Evolutionary conservation across 2,797 vertebrate genomes (phyloP).

Genomic region (Cercopithecus hamlyni): DNA sequence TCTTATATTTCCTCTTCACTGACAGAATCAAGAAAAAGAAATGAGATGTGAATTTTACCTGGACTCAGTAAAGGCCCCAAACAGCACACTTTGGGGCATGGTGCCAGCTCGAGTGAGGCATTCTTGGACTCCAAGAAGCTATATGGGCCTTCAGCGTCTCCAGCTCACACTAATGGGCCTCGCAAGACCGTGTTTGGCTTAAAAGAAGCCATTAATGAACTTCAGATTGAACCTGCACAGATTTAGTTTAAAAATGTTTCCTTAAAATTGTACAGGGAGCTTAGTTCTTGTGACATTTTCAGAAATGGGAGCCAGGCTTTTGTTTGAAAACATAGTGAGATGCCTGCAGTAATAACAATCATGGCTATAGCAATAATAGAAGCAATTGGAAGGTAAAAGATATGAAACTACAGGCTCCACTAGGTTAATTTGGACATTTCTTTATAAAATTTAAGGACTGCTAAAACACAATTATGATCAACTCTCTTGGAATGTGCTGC

Average conservation of each 20-base stretch:
- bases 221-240: conserved; percentile 71
- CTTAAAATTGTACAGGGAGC: conserved; percentile 54
- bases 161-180: conserved; percentile 76
- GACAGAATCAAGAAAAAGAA: conserved; percentile 56
- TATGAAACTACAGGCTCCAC: neutral
- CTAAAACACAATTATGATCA: neutral
- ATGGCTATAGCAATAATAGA: neutral
- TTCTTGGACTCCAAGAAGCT: conserved; percentile 69
- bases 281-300: conserved; percentile 67
- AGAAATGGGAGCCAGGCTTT: conserved; percentile 40
- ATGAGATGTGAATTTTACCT: conserved; percentile 62
- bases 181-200: conserved; percentile 71
- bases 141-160: conserved; percentile 68
- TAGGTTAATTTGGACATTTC: neutral
- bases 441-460: conserved; percentile 16
- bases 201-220: conserved; percentile 71
- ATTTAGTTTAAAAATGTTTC: conserved; percentile 64
- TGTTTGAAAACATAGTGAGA: conserved; percentile 50
- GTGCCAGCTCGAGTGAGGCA: conserved; percentile 68
- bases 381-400: neutral
- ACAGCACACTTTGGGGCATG: conserved; percentile 61
- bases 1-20: conserved; percentile 44
- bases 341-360: neutral
- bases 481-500: conserved; percentile 38
- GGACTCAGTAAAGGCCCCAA: conserved; percentile 8